Percentiles rank a stretch among this genome's conserved stretches.
phyloP scores from a whole-genome alignment of 2,888 invertebrate species.

The Eilema sororculum region DNA sequence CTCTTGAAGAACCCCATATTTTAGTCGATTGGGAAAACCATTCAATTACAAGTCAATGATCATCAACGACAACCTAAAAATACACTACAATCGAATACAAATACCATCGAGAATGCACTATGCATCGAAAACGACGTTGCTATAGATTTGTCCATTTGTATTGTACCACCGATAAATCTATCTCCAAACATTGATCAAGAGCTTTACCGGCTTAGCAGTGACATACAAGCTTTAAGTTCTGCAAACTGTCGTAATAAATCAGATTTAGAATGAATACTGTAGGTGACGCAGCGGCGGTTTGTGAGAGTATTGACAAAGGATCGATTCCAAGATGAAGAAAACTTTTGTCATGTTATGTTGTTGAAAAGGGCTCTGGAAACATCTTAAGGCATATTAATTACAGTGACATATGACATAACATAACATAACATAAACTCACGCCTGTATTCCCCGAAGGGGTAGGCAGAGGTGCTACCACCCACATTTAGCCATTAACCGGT shows the following conservation, averaged over 20 bases:
- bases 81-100: constrained; percentile 14
- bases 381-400: no score
- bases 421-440: no score
- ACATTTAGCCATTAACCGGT: no score
- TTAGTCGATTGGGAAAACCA: no score
- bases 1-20: no score
- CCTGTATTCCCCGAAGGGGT: no score
- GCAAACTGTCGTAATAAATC: background rate
- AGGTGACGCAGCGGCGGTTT: background rate
- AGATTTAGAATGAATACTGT: background rate
- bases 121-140: constrained; percentile 46
- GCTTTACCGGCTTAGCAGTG: background rate
- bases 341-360: background rate
- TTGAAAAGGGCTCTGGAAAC: background rate
- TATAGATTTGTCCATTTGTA: constrained; percentile 41
- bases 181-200: constrained; percentile 16
- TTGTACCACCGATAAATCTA: constrained; percentile 40
- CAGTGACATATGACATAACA: no score
- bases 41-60: background rate
- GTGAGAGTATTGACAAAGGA: background rate
- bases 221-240: background rate
- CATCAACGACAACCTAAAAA: constrained; percentile 13
- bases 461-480: no score
- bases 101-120: constrained; percentile 50
- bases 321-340: background rate